Base-by-base conservation (phyloP, 2,797 vertebrate genomes). In the Eulemur albifrons region DNA sequence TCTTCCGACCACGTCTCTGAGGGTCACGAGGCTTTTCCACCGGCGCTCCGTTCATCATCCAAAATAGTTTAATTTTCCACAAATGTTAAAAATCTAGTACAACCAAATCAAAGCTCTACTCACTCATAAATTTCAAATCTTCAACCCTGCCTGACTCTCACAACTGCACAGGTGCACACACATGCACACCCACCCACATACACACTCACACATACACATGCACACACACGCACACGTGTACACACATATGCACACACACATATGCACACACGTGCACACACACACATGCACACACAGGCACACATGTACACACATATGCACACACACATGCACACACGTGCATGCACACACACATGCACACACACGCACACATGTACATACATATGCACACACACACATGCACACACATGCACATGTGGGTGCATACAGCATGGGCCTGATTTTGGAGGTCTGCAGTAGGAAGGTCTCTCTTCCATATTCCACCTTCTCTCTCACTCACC, bases 101-200 rank as follows among this genome's bases (percentile, higher is more conserved):
- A 61, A 50, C 25, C 20, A 48, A 89, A 79, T 73, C 63, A 79
- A 94, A 61, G 38, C 27, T 43, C 38, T 76, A 6, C 54, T 94
- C 6, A 77, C 6, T 40, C 11, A 20, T 40, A 5, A 27, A 38
- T 81, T 93, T 69, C 61, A 84, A 65, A 73, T 70, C 73, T 73
- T 93, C 59, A 12, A 25, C 40, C 18, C 54, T 63, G 32, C 23
- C 52, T 21, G 2, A 48, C 18, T 54, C 17, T 70, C 8, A 11
- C 27, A 81, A 5, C 7, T 2, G 9, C n/a, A n/a, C 6, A n/a
- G 4, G 48, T 54, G 77, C 20, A 63, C 13, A 35, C 32, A 30
- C 11, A 38, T 10, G 38, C 2, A 32, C 7, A 23, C 3, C 8
- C 30, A 7, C 30, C 17, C 75, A 30, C 21, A 85, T 10, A 18